Conservation (phyloP, 2,888 invertebrate genomes). For the Operophtera brumata region DNA sequence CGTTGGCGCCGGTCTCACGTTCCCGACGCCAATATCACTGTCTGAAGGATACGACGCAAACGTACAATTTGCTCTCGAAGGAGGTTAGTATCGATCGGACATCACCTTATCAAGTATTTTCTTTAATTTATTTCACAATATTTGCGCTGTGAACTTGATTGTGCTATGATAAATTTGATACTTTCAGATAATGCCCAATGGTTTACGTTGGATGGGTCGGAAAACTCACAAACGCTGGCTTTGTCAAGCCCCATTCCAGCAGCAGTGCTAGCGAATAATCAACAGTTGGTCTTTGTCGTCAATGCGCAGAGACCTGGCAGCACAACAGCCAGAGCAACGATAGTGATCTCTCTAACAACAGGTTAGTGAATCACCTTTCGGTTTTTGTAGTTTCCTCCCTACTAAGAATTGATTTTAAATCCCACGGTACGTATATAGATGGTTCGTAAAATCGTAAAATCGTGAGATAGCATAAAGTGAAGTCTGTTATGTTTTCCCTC, state of each 20-base stretch:
- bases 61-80: constrained; percentile 1
- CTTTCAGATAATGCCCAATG: constrained; percentile 7
- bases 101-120: constrained; percentile 37
- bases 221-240: constrained; percentile 28
- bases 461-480: too few relatives aligned
- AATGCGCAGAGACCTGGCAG: constrained; percentile 34
- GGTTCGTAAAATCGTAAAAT: too few relatives aligned
- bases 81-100: constrained; percentile 1
- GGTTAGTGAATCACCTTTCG: constrained; percentile 15
- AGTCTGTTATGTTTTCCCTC: too few relatives aligned
- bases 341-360: constrained; percentile 33
- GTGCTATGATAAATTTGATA: background rate
- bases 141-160: too few relatives aligned
- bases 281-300: constrained; percentile 38
- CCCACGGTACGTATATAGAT: too few relatives aligned
- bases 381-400: too few relatives aligned
- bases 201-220: constrained; percentile 24
- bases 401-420: too few relatives aligned
- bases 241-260: constrained; percentile 34
- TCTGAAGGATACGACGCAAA: background rate
- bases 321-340: constrained; percentile 31
- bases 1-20: constrained; percentile 16
- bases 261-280: constrained; percentile 36
- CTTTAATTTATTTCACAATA: background rate
- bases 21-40: constrained; percentile 8